Evolutionary conservation across 2,888 invertebrate genomes (phyloP), one percentile per base, ranked within the genome.

Genomic region (Sesamia inferens): DNA sequence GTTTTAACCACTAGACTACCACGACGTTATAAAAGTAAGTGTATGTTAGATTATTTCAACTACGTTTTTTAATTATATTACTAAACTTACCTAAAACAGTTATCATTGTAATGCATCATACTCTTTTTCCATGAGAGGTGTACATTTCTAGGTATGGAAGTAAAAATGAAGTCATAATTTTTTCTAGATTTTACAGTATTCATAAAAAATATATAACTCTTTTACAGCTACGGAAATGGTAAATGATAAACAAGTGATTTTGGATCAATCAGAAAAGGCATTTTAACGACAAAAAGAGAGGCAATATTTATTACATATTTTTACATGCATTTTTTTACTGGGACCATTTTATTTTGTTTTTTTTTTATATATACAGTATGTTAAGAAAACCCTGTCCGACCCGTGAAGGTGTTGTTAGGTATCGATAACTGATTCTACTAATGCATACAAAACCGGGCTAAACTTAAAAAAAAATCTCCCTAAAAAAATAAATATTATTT

Each of bases 61-160:
- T 11, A 63, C 44, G 31, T n/a, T 24, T 51, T 8, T 1, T 24
- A 16, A 24, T 24, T 24, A 24, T 1, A 31, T 58, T 7, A 22
- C 13, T 22, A 76, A 48, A 86, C 85, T 90, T 88, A 93, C 94
- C 90, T 65, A 93, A 87, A 83, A 91, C 83, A 79, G 89, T 86
- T 81, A 90, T 83, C 93, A 94, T 93, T 88, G 82, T 90, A 79
- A 77, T 76, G 72, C 90, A 81, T 92, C 91, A 91, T 93, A 91
- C 85, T 78, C 39, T 63, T 61, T 61, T 71, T 39, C 44, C 67
- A 47, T 71, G 22, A 44, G 22, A 44, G 11, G 42, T 55, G 39
- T 54, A 22, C 82, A 84, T 85, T 66, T 74, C 61, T 58, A 68
- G 55, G 67, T 62, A 57, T 65, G 31, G n/a, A 66, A 69, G 55